Base-by-base conservation (phyloP, 1,140 invertebrate species). In the Triops longicaudatus region DNA sequence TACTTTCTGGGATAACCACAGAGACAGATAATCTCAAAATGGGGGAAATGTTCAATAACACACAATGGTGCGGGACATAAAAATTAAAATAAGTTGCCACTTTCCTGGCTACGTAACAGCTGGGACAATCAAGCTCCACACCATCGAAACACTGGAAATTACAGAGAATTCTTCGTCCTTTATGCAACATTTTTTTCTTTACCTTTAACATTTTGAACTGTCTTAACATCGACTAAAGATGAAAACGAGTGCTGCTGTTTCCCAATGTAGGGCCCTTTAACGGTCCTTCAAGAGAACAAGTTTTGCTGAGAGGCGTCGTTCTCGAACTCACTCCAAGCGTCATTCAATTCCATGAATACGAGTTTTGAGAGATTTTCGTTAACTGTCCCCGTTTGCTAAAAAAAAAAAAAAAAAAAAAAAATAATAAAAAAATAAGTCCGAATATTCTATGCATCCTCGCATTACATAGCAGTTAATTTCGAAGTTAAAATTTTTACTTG, bases 341-440 rank as follows among this genome's bases (percentile, higher is more conserved):
- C 98, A 86, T 98, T 99, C 79, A 99, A 86, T 86, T 99, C 97
- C 90, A 98, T 97, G 86, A 99, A 99, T 82, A 99, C 97, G 82
- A 98, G 84, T 86, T 97, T 98, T 12, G 98, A 97, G 82, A 99
- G 87, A 80, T 91, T 90, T 85, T 97, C 95, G 82, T 96, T 93
- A 42, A 89, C 88, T 1, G 93, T 95, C 43, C 94, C 94, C 80
- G 91, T 88, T 90, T 95, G 92, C 94, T 96, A 85, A n/a, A 89
- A 37, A 73, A 73, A 12, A 88, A 79, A 78, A 78, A 72, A 74
- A 72, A 72, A 27, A 26, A 78, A 79, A 78, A 63, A 71, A 74
- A 80, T 28, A 75, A 73, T 74, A 42, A 31, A 27, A 27, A 79
- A 26, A 26, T 37, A 37, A 17, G 73, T 42, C n/a, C n/a, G n/a